These are phyloP conservation scores for Eupithecia inturbata DNA, from an alignment of 2,888 invertebrate species.

Conservation along the genomic window DNA sequence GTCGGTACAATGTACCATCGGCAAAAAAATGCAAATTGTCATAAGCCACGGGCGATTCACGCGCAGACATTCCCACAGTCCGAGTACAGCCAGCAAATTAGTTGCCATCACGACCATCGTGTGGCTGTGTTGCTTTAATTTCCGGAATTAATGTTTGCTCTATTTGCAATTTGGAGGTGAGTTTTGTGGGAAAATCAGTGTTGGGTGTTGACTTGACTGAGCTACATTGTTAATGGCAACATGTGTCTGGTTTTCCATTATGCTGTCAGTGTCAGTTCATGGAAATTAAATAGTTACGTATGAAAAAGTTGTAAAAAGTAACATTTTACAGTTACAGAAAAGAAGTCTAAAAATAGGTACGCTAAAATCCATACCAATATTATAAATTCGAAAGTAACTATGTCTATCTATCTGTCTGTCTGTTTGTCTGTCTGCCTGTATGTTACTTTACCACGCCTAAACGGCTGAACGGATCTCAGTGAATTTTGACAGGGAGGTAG, in stretches of 20 bases:
- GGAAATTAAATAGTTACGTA: neutral
- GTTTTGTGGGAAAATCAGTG: neutral
- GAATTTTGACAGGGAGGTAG: too few species aligned
- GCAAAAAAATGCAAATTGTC: slow-evolving; percentile 84
- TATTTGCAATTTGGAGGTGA: slow-evolving; percentile 11
- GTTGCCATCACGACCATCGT: slow-evolving; percentile 34
- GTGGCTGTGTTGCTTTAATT: slow-evolving; percentile 23
- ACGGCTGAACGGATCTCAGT: too few species aligned
- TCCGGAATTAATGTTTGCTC: slow-evolving; percentile 23
- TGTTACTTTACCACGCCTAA: too few species aligned
- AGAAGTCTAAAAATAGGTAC: too few species aligned
- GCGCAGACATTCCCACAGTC: slow-evolving; percentile 83
- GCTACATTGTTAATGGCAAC: neutral
- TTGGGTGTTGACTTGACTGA: neutral
- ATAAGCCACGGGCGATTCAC: slow-evolving; percentile 84
- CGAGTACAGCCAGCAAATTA: slow-evolving; percentile 66
- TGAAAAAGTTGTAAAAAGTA: neutral
- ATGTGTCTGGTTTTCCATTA: neutral
- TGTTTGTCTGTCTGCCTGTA: too few species aligned
- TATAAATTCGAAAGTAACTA: too few species aligned
- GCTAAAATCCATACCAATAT: too few species aligned
- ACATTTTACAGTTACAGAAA: too few species aligned
- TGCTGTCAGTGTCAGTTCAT: neutral
- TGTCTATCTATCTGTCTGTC: too few species aligned
- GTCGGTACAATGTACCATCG: slow-evolving; percentile 61